phyloP scores from a whole-genome alignment of 2,888 invertebrate species.

The Athripsodes cinereus region DNA sequence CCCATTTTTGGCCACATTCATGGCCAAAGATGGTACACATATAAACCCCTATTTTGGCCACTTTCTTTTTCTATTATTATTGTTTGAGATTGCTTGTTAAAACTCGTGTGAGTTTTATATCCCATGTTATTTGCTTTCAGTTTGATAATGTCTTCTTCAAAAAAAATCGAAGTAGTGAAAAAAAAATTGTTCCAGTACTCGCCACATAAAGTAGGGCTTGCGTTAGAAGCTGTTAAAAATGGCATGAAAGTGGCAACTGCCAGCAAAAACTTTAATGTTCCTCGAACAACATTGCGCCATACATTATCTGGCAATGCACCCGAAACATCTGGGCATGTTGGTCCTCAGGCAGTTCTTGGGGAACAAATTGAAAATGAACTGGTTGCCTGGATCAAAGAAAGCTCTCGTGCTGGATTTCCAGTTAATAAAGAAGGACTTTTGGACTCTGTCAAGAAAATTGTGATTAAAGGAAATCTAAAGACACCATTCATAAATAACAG shows the following conservation, averaged over 20 bases:
- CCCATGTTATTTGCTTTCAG: not conserved
- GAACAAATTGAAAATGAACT: not conserved
- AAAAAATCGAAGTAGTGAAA: not conserved
- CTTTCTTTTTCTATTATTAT: not conserved
- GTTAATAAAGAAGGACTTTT: not conserved
- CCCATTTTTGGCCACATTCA: not conserved
- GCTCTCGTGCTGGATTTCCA: not conserved
- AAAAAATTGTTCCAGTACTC: not conserved
- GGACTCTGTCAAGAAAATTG: not conserved
- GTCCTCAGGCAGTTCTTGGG: not conserved
- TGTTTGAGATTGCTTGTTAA: too few relatives aligned
- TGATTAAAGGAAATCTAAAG: not conserved
- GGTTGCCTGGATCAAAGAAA: not conserved
- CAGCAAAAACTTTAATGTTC: not conserved
- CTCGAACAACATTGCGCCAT: not conserved
- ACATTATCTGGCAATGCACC: not conserved
- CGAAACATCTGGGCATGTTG: not conserved
- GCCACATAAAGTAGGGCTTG: not conserved
- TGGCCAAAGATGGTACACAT: not conserved
- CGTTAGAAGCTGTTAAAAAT: not conserved
- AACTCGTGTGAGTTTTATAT: too few relatives aligned
- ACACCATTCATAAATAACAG: not conserved
- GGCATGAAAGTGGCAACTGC: not conserved
- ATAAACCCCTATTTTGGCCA: not conserved
- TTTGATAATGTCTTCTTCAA: not conserved